A percentile compares a stretch with the other conserved stretches of the same genome.
phyloP scores from a whole-genome alignment of 1,140 invertebrate species.

The Drosophila trapezifrons region DNA sequence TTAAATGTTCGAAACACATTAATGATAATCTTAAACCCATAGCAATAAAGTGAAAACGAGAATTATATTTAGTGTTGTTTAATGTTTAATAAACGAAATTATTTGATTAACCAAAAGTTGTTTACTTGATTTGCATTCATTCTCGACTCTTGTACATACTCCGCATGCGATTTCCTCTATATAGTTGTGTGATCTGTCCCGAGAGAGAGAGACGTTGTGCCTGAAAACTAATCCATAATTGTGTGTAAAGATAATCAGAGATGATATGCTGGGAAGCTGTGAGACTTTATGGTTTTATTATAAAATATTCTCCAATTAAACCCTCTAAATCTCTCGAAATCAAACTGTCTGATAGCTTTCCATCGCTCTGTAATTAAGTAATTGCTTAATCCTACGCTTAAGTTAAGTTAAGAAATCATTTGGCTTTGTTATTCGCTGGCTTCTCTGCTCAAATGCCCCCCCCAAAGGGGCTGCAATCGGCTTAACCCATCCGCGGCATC shows the following conservation, averaged over 20 bases:
- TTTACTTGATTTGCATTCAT: constrained; percentile 69
- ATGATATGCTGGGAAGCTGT: too few species aligned
- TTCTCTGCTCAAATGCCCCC: constrained; percentile 41
- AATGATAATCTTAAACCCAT: constrained; percentile 31
- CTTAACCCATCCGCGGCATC: constrained; percentile 26
- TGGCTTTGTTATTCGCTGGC: constrained; percentile 32
- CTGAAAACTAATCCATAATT: constrained; percentile 40
- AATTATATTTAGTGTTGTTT: constrained; percentile 71
- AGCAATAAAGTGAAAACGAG: constrained; percentile 46
- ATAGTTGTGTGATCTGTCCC: constrained; percentile 35
- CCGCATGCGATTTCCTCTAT: constrained; percentile 29
- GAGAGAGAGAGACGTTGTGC: constrained; percentile 42
- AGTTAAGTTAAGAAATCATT: constrained; percentile 10
- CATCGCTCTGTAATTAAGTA: not conserved
- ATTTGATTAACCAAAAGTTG: constrained; percentile 69
- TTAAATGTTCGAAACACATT: constrained; percentile 59
- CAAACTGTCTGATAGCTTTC: not conserved
- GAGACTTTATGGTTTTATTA: too few species aligned
- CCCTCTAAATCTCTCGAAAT: not conserved
- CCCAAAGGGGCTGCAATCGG: constrained; percentile 22
- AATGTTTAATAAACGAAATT: constrained; percentile 77
- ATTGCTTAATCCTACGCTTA: constrained; percentile 18
- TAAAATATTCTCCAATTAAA: not conserved
- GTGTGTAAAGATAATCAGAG: constrained; percentile 14
- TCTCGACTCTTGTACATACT: constrained; percentile 24